Evolutionary conservation across 2,888 invertebrate genomes (phyloP).

Genomic region (Dyspetes luteomarginatus): DNA sequence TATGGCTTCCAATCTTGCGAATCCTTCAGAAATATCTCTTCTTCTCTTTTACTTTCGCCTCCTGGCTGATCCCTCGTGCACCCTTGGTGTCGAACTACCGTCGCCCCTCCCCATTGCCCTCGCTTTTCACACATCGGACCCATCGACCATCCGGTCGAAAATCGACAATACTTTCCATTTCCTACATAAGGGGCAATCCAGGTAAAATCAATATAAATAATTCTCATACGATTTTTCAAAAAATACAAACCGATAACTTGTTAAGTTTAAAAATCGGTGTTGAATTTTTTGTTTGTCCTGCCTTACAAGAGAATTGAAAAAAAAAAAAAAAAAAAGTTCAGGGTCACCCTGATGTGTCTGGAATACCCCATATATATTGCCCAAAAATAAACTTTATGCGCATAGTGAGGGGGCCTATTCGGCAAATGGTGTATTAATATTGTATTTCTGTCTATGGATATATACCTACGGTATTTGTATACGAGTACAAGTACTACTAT

Average conservation of each 20-base stretch:
- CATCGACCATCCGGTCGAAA: constrained; percentile 45
- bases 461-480: background rate
- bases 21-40: constrained; percentile 54
- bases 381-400: too few relatives aligned
- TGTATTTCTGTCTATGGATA: background rate
- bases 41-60: constrained; percentile 10
- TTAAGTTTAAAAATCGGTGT: too few relatives aligned
- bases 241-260: constrained; percentile 19
- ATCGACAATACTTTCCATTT: constrained; percentile 41
- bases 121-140: constrained; percentile 26
- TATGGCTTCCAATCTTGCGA: constrained; percentile 69
- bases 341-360: too few relatives aligned
- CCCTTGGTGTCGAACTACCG: constrained; percentile 24
- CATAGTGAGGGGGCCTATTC: too few relatives aligned
- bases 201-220: too few relatives aligned
- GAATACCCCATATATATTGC: too few relatives aligned
- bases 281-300: too few relatives aligned
- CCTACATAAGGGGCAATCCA: too few relatives aligned
- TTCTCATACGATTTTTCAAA: too few relatives aligned
- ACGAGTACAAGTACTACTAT: constrained; percentile 1
- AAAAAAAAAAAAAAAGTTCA: too few relatives aligned
- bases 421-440: constrained; percentile 15
- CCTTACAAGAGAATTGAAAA: too few relatives aligned
- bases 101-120: background rate
- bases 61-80: constrained; percentile 18